A percentile compares a stretch with the other conserved stretches of the same genome.
Conservation (phyloP, 2,113 vertebrate genomes). For the Psittacula cyanocephala region DNA sequence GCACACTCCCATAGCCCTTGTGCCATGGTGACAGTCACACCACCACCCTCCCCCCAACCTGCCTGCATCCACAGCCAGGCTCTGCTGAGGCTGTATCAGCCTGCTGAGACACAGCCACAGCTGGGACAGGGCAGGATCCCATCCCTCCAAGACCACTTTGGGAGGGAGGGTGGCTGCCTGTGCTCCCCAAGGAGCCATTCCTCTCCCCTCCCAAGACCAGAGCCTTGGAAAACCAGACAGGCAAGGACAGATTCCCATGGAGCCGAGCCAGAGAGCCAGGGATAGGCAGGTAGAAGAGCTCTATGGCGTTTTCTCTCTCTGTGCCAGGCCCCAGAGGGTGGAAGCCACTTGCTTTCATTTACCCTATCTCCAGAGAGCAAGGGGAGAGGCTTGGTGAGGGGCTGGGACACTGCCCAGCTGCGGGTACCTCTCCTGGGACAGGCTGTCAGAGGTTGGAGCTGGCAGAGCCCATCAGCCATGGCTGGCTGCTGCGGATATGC, state of each 20-base stretch:
- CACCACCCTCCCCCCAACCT: too few relatives aligned
- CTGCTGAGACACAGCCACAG: neutral
- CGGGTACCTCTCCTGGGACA: rapidly evolving
- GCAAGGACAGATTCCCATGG: neutral
- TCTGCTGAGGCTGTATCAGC: neutral
- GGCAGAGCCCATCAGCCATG: neutral
- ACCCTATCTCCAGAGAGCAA: neutral
- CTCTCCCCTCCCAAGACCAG: neutral
- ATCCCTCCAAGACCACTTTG: neutral
- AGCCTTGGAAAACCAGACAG: neutral
- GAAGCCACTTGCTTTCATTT: neutral
- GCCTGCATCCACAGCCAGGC: neutral
- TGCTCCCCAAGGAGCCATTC: neutral
- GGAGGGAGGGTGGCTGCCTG: neutral
- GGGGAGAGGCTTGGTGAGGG: neutral
- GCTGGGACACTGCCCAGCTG: neutral
- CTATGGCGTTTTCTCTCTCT: neutral
- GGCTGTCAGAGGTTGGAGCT: neutral
- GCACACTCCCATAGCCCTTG: neutral
- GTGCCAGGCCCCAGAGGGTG: neutral
- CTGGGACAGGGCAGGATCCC: neutral
- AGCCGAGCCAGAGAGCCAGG: neutral
- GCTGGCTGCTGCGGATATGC: neutral
- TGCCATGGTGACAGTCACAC: neutral
- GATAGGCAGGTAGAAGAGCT: neutral